Conservation (phyloP, 2,113 vertebrate genomes). For the Petaurus breviceps region DNA sequence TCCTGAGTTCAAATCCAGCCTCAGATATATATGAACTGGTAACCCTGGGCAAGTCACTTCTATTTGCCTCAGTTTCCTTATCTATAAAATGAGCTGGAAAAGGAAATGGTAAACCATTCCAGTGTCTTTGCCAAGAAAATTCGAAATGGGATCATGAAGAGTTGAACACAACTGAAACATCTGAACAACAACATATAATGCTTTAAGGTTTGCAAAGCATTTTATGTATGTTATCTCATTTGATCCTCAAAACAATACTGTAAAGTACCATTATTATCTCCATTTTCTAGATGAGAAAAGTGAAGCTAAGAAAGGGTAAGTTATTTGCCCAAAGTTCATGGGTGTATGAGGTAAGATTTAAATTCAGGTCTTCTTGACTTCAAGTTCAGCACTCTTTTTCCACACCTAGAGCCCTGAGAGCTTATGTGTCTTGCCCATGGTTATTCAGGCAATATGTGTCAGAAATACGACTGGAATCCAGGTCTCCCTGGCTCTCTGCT, state of each 20-base stretch:
- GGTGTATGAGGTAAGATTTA: neutral
- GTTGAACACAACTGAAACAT: neutral
- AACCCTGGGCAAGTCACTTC: neutral
- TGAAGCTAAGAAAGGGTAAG: neutral
- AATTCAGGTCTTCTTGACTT: neutral
- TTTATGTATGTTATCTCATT: neutral
- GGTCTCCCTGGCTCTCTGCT: neutral
- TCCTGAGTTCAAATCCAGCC: neutral
- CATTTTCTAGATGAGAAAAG: neutral
- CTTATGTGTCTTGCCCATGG: neutral
- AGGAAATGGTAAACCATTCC: neutral
- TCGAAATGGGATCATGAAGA: neutral
- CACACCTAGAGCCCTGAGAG: neutral
- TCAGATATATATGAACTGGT: neutral
- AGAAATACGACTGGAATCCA: neutral
- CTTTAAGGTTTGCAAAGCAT: neutral
- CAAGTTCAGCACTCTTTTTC: neutral
- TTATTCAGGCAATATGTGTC: neutral
- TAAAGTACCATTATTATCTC: neutral
- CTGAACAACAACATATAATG: neutral
- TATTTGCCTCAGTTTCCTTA: neutral
- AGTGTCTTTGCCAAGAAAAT: neutral
- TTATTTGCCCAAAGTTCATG: neutral
- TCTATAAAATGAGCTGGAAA: neutral
- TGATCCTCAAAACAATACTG: neutral